A percentile compares a stretch with the other conserved stretches of the same genome.
phyloP scores from a whole-genome alignment of 1,140 invertebrate species.

The Caenorhabditis briggsae region DNA sequence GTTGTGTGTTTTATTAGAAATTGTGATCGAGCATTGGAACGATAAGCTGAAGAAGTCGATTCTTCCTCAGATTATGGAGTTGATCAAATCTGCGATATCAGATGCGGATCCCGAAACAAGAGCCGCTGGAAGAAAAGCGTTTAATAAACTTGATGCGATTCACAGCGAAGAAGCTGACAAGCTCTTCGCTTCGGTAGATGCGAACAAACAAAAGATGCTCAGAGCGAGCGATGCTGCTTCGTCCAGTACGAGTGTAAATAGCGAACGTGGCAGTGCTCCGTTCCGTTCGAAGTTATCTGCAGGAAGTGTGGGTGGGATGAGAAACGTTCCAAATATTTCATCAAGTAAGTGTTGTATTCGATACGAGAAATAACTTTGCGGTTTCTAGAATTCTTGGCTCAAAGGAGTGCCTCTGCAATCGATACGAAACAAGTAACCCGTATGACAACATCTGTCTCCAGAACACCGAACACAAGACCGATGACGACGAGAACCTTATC shows the following conservation, averaged over 20 bases:
- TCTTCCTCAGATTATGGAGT: not conserved
- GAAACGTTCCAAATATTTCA: conserved; percentile 30
- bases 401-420: conserved; percentile 31
- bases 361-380: not conserved
- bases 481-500: conserved; percentile 19
- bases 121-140: not conserved
- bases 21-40: conserved; percentile 16
- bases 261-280: conserved; percentile 25
- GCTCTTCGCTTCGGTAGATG: conserved; percentile 12
- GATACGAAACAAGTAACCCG: conserved; percentile 13
- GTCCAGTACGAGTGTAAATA: conserved; percentile 18
- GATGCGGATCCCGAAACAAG: conserved; percentile 38
- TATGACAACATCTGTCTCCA: conserved; percentile 22
- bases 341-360: not conserved
- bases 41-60: not conserved
- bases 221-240: conserved; percentile 8
- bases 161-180: conserved; percentile 14
- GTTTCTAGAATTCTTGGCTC: conserved; percentile 25
- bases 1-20: not conserved
- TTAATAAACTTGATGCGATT: not conserved
- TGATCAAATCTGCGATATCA: conserved; percentile 19
- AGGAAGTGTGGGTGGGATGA: conserved; percentile 20
- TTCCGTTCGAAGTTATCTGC: conserved; percentile 34
- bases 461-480: conserved; percentile 11
- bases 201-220: conserved; percentile 29